A percentile compares a stretch with the other conserved stretches of the same genome.
Evolutionary conservation across 35 echinoderm and acorn worm genomes (phyloP).

Genomic region (Ptychodera flava): DNA sequence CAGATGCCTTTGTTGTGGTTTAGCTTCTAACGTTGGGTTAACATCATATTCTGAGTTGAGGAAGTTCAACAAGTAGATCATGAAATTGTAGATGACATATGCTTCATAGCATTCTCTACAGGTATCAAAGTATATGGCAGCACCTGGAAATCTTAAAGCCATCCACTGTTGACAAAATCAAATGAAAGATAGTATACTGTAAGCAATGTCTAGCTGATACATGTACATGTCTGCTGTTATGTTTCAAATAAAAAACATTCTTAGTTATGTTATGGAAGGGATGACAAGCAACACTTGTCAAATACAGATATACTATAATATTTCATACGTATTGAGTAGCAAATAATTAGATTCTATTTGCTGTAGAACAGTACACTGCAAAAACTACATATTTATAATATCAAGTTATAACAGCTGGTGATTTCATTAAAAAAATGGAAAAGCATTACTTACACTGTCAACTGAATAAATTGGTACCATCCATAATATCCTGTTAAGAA

Average conservation of each 20-base stretch:
- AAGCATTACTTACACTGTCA: constrained; percentile 30
- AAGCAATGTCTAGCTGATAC: too few species aligned
- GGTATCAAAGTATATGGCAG: constrained; percentile 37
- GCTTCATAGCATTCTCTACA: constrained; percentile 35
- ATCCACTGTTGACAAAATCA: too few species aligned
- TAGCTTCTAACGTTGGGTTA: constrained; percentile 9
- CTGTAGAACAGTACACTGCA: too few species aligned
- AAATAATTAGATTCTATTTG: too few species aligned
- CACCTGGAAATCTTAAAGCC: constrained; percentile 24
- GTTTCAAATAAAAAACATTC: too few species aligned
- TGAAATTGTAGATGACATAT: constrained; percentile 40
- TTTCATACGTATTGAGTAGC: too few species aligned
- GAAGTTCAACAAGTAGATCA: constrained; percentile 40
- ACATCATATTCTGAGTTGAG: constrained; percentile 34
- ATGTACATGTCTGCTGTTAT: too few species aligned
- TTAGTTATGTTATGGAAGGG: too few species aligned
- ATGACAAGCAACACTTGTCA: too few species aligned
- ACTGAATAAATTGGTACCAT: constrained; percentile 37
- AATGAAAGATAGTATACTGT: too few species aligned
- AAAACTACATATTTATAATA: neutral
- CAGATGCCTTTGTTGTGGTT: constrained; percentile 34
- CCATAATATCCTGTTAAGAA: constrained; percentile 32
- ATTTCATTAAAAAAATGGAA: neutral
- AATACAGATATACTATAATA: too few species aligned
- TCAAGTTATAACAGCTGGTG: neutral